Conservation (phyloP, 1,140 invertebrate genomes). For the Aphelenchoides fujianensis region DNA sequence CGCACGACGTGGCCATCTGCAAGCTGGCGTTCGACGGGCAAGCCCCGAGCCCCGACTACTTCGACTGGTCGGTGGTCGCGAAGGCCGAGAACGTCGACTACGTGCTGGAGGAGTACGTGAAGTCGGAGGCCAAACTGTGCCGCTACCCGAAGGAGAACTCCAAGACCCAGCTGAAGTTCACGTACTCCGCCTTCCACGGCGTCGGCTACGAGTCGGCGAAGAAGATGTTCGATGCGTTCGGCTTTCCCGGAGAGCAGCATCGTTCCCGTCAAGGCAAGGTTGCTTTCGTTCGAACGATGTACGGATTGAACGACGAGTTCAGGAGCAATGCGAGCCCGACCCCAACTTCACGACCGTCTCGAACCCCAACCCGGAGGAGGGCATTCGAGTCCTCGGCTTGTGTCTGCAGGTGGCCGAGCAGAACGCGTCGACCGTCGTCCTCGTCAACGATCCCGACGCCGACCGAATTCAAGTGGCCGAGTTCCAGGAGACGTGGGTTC, state of each 20-base stretch:
- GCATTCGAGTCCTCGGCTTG: slow-evolving; percentile 79
- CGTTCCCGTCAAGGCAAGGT: slow-evolving; percentile 75
- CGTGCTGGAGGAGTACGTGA: slow-evolving; percentile 71
- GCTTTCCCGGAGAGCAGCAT: slow-evolving; percentile 70
- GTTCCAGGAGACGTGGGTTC: slow-evolving; percentile 58
- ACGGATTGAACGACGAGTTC: slow-evolving; percentile 1
- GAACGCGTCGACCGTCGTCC: slow-evolving; percentile 72
- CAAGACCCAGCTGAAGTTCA: slow-evolving; percentile 70
- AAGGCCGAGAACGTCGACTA: slow-evolving; percentile 56
- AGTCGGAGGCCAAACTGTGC: slow-evolving; percentile 28
- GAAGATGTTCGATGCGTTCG: slow-evolving; percentile 73
- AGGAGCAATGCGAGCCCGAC: slow-evolving; percentile 72
- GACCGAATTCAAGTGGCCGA: slow-evolving; percentile 90
- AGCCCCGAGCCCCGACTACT: slow-evolving; percentile 71
- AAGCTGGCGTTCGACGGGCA: slow-evolving; percentile 75
- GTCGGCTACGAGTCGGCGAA: slow-evolving; percentile 80
- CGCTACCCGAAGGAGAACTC: slow-evolving; percentile 65
- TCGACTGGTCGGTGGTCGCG: slow-evolving; percentile 27
- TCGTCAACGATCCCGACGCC: slow-evolving; percentile 98
- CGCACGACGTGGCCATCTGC: slow-evolving; percentile 84
- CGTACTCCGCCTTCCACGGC: slow-evolving; percentile 96
- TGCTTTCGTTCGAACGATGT: slow-evolving; percentile 63
- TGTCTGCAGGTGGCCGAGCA: slow-evolving; percentile 79
- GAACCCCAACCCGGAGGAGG: slow-evolving; percentile 98
- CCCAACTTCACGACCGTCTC: slow-evolving; percentile 93